Evolutionary conservation across 2,113 vertebrate species (phyloP), one percentile per base, ranked within the genome.

Genomic region (Oreochromis aureus): DNA sequence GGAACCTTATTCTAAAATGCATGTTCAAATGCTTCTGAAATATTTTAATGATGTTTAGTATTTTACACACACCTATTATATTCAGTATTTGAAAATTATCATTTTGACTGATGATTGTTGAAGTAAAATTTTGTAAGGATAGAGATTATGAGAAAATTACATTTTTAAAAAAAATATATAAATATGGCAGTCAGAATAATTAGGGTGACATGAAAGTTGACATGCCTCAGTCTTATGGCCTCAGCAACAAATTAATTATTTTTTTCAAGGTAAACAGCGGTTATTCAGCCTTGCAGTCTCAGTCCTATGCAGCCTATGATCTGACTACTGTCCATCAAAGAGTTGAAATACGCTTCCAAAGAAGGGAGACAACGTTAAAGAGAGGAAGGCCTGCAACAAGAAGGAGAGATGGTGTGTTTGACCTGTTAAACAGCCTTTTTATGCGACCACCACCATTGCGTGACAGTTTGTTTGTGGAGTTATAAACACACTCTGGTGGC

Each of bases 391-490:
- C 69, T 66, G n/a, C 13, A 82, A 12, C 6, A 1, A 53, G 56
- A 54, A 13, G n/a, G n/a, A 5, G 10, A 44, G 32, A 22, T 41
- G 7, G 69, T 39, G 85, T 58, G 76, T 69, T 36, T 4, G 2
- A 84, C 46, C 82, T 9, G 4, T 88, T 87, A 7, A 89, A 82
- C 12, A 27, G 82, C 36, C 66, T 79, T 71, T 83, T 89, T 85
- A 86, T 82, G 78, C 19, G 36, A 58, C 48, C 76, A 48, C 82
- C 80, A 34, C 83, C 2, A 11, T 81, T 0, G 69, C 27, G 63
- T 93, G 94, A 93, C 91, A 88, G 73, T 89, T 86, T 93, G 89
- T 94, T 93, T 94, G 88, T 46, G 80, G 61, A 87, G 78, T 55
- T 92, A 83, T 92, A 91, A 94, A 94, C 88, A 92, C 81, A 53